phyloP scores from a whole-genome alignment of 2,797 vertebrate genomes.

The Gobionotothen gibberifrons region DNA sequence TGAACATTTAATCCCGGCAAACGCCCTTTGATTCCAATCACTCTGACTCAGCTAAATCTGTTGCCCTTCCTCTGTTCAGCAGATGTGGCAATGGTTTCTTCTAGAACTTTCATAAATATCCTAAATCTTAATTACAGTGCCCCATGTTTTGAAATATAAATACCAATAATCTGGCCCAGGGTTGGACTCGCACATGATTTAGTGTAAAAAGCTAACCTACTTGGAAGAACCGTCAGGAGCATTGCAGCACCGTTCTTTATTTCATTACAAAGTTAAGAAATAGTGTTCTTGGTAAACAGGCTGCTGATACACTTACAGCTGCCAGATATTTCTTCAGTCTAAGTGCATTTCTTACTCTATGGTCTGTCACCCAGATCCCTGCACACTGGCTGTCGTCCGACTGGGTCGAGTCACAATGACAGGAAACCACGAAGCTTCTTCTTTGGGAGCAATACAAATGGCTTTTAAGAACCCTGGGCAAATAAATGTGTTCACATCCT shows the following conservation, averaged over 20 bases:
- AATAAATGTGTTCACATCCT: conserved; percentile 38
- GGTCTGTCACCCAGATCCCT: conserved; percentile 69
- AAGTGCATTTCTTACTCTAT: conserved; percentile 17
- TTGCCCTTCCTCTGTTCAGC: conserved; percentile 68
- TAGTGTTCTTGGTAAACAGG: conserved; percentile 42
- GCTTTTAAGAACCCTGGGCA: conserved; percentile 20
- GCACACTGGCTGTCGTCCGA: conserved; percentile 56
- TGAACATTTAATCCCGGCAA: conserved; percentile 61
- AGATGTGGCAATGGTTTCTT: conserved; percentile 72
- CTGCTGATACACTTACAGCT: conserved; percentile 37
- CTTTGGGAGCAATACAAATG: conserved; percentile 29
- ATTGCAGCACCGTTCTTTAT: conserved; percentile 39
- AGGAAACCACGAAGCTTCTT: conserved; percentile 56
- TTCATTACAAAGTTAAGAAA: conserved; percentile 70
- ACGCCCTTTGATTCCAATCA: conserved; percentile 67
- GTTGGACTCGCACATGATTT: conserved; percentile 6
- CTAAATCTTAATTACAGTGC: conserved; percentile 30
- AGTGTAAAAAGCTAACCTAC: conserved; percentile 23
- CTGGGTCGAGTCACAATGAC: conserved; percentile 67
- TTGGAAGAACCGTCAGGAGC: conserved; percentile 45
- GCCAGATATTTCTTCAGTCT: conserved; percentile 68
- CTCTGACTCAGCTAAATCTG: conserved; percentile 72
- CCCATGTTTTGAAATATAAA: conserved; percentile 24
- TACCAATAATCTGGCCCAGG: conserved; percentile 17
- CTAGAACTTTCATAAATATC: conserved; percentile 27